Conservation (phyloP, 92 coral and sea anemone genomes). For the Parazoanthus atlanticus region DNA sequence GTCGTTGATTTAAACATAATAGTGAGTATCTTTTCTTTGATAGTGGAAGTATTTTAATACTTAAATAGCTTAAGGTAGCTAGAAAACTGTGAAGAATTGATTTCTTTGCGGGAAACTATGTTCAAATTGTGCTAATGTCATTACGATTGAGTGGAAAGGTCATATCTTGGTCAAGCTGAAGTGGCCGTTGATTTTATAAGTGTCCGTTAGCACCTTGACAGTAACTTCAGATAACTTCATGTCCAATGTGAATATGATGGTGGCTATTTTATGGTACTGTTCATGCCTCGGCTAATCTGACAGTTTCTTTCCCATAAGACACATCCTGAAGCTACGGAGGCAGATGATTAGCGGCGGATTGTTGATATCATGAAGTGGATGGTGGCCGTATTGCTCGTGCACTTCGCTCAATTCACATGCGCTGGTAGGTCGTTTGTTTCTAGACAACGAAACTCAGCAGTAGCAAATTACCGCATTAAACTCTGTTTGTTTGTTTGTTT, state of each 20-base stretch:
- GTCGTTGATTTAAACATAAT: background rate
- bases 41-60: background rate
- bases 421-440: slow-evolving; percentile 25
- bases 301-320: background rate
- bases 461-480: background rate
- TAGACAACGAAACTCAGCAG: background rate
- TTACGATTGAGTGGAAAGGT: background rate
- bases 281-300: background rate
- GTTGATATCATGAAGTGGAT: slow-evolving; percentile 23
- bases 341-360: background rate
- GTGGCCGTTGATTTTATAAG: background rate
- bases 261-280: background rate
- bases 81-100: background rate
- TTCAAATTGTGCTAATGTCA: background rate
- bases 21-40: background rate
- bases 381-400: slow-evolving; percentile 16
- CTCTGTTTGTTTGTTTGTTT: background rate
- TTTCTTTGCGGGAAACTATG: background rate
- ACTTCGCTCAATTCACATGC: slow-evolving; percentile 18
- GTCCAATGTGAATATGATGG: background rate
- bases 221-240: background rate
- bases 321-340: background rate
- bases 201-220: background rate
- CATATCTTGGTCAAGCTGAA: background rate
- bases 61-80: background rate